These are phyloP conservation scores for Sebastes diploproa DNA, from an alignment of 2,797 vertebrate species.

Conservation along the genomic window DNA sequence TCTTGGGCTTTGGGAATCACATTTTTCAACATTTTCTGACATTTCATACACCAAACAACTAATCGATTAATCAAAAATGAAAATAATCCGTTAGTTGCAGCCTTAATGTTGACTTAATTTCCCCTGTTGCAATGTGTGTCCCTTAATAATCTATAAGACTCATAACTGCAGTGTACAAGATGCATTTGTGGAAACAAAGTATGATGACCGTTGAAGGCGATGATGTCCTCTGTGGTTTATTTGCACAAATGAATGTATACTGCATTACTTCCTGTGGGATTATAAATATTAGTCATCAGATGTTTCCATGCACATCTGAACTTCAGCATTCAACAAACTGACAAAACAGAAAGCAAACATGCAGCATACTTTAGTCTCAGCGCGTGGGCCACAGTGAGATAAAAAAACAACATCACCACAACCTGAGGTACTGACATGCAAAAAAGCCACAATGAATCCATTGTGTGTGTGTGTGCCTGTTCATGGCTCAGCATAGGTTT, in stretches of 20 bases:
- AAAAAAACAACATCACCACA: not conserved
- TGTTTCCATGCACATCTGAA: conserved; percentile 34
- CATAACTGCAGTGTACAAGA: not conserved
- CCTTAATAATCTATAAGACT: not conserved
- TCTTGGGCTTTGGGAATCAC: too few relatives aligned
- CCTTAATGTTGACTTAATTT: not conserved
- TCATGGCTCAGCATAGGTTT: not conserved
- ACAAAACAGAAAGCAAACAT: conserved; percentile 38
- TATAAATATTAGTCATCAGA: conserved; percentile 33
- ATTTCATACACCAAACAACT: too few relatives aligned
- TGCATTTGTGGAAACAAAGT: not conserved
- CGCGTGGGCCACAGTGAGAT: not conserved
- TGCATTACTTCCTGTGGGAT: conserved; percentile 26
- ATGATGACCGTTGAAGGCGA: not conserved
- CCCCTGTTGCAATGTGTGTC: not conserved
- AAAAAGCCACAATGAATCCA: conserved; percentile 29
- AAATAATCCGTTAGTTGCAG: too few relatives aligned
- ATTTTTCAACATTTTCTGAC: too few relatives aligned
- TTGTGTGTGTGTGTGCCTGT: not conserved
- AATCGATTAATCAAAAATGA: too few relatives aligned
- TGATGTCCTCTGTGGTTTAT: not conserved
- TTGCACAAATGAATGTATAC: not conserved
- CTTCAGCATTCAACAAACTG: not conserved
- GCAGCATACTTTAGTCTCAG: not conserved
- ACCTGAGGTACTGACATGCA: not conserved